Evolutionary conservation across 2,888 invertebrate species (phyloP), one percentile per base, ranked within the genome.

Genomic region (Sinotaia quadrata): DNA sequence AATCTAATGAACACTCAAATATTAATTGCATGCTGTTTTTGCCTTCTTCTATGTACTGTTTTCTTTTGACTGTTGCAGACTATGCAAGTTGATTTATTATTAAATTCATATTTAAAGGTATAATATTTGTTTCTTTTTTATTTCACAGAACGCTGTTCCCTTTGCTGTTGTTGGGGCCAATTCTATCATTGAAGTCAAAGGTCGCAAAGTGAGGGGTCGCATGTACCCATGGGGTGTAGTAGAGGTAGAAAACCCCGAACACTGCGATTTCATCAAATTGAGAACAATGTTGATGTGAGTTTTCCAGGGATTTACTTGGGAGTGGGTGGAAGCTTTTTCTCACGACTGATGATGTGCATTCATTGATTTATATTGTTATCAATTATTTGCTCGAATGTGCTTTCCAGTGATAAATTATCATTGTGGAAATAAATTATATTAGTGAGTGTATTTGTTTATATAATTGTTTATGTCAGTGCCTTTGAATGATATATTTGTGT

Each of bases 151-250:
- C 87, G 96, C 97, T 8, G 95, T 98, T 37, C 98, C 98, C 70
- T 98, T 98, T 90, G 98, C 98, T 51, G 97, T 98, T n/a, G 97
- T 97, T 88, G 97, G 98, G 71, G 95, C 97, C 63, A 96, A 95
- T 86, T 93, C 94, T 2, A 89, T 94, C 72, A 91, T 98, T 75
- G 98, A 98, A 89, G 96, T 97, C 31, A 93, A 95, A 85, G 97
- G 97, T 54, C 92, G 94, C 65, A 94, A 95, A 89, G 96, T 98
- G 72, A 91, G 97, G 68, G 98, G 98, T 33, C 92, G 98, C 2
- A 91, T 96, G 71, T 98, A 98, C 90, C 97, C 98, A 0, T 98
- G 98, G 98, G 98, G 98, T 47, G 97, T 98, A 1, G 97, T 98
- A 10, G 98, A 98, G 90, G 97, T 98, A 15, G 98, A 98, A 89